Evolutionary conservation across 2,113 vertebrate species (phyloP).

Genomic region (Nettapus auritus): DNA sequence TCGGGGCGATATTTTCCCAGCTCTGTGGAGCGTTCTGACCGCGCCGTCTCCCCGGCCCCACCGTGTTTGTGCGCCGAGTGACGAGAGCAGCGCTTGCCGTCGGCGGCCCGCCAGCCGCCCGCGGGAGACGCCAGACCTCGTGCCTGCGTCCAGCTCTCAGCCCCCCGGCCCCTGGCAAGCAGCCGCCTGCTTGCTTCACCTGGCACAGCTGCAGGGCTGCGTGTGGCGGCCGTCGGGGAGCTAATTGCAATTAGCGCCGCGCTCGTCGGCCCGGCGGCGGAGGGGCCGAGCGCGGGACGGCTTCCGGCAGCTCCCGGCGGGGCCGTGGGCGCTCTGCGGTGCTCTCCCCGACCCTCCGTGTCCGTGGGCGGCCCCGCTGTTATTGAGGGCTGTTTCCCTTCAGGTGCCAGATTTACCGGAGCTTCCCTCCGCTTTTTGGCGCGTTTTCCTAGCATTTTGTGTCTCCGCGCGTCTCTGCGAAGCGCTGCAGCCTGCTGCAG

Average conservation of each 20-base stretch:
- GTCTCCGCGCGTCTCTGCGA: accelerated
- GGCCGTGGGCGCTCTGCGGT: too few species aligned
- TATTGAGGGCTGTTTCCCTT: not conserved
- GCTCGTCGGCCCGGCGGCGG: not conserved
- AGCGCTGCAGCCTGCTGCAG: not conserved
- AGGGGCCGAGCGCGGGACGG: not conserved
- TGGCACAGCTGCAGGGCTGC: not conserved
- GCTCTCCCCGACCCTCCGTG: not conserved
- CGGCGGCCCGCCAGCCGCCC: accelerated
- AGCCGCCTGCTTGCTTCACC: too few species aligned
- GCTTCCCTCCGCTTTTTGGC: not conserved
- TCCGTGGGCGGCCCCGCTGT: not conserved
- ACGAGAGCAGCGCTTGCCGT: not conserved
- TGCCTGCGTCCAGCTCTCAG: too few species aligned
- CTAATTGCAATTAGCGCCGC: not conserved
- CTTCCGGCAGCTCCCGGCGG: not conserved
- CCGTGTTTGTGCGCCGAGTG: not conserved
- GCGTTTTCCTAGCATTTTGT: too few species aligned
- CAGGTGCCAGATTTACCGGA: not conserved
- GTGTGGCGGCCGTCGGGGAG: not conserved
- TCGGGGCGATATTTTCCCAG: not conserved
- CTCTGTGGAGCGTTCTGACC: not conserved
- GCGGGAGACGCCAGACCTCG: not conserved
- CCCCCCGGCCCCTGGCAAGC: too few species aligned
- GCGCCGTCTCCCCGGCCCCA: not conserved